A percentile compares a stretch with the other conserved stretches of the same genome.
phyloP scores from a whole-genome alignment of 2,888 invertebrate genomes.

The Diabrotica balteata region DNA sequence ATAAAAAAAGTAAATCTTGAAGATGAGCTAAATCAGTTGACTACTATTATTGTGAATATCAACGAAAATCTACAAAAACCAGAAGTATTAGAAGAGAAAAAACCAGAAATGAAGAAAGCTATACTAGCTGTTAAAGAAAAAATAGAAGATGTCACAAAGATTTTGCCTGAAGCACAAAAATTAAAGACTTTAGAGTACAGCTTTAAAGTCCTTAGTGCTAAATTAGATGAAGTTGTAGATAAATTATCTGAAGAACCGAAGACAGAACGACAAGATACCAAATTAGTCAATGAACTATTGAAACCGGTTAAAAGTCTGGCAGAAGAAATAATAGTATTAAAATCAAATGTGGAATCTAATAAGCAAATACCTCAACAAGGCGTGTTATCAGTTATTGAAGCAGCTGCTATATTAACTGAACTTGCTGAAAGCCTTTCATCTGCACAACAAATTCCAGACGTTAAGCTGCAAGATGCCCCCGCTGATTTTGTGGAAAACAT shows the following conservation, averaged over 20 bases:
- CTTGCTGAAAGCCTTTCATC: neutral
- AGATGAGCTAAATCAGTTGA: slow-evolving; percentile 25
- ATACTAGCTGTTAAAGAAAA: slow-evolving; percentile 1
- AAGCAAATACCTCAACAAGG: neutral
- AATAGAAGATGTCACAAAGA: neutral
- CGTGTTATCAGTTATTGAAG: neutral
- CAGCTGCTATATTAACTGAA: neutral
- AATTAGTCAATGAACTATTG: neutral
- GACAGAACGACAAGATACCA: neutral
- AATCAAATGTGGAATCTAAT: neutral
- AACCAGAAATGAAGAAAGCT: slow-evolving; percentile 16
- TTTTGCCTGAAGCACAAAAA: neutral
- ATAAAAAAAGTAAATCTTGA: neutral
- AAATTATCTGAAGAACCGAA: neutral
- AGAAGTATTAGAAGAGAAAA: slow-evolving; percentile 17
- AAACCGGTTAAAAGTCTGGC: neutral
- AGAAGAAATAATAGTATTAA: neutral
- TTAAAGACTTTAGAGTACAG: neutral
- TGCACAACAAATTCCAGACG: slow-evolving; percentile 3
- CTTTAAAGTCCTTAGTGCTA: slow-evolving; percentile 4
- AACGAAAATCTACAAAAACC: slow-evolving; percentile 19
- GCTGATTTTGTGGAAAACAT: slow-evolving; percentile 1
- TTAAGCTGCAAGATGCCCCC: slow-evolving; percentile 8
- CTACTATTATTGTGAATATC: slow-evolving; percentile 17
- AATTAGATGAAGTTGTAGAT: slow-evolving; percentile 26